Conservation (phyloP, 2,888 invertebrate species). For the Sinohyriopsis cumingii region DNA sequence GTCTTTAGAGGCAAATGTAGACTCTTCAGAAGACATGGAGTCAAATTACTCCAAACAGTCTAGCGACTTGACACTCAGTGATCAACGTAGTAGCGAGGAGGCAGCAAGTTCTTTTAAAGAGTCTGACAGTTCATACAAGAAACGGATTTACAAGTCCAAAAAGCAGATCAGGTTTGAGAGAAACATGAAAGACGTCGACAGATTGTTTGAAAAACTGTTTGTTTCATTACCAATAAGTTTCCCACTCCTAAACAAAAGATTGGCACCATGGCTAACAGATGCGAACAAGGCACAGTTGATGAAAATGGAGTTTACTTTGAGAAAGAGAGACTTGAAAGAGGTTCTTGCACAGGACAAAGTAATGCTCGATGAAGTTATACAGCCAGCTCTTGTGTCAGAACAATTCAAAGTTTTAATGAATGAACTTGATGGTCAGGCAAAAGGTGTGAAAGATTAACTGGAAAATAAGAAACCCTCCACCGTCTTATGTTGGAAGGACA, state of each 20-base stretch:
- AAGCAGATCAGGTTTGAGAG: too few species aligned
- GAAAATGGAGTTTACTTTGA: conserved; percentile 81
- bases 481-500: too few species aligned
- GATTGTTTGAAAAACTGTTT: conserved; percentile 31
- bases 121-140: conserved; percentile 32
- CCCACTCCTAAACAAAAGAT: conserved; percentile 62
- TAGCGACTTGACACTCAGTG: conserved; percentile 69
- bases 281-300: conserved; percentile 80
- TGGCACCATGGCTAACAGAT: conserved; percentile 81
- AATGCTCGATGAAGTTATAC: conserved; percentile 75
- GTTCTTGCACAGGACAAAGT: conserved; percentile 79
- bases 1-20: too few species aligned
- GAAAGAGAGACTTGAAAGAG: conserved; percentile 76
- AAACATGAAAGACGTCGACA: conserved; percentile 2
- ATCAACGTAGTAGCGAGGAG: conserved; percentile 60
- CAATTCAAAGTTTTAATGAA: conserved; percentile 75
- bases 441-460: too few species aligned
- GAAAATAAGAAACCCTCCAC: too few species aligned
- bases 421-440: conserved; percentile 19
- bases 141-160: too few species aligned
- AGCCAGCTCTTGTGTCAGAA: conserved; percentile 82
- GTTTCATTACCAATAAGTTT: conserved; percentile 41
- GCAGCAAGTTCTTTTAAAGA: conserved; percentile 70
- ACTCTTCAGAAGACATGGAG: conserved; percentile 11
- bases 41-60: conserved; percentile 10